Percentiles rank a stretch among this genome's conserved stretches.
phyloP scores from a whole-genome alignment of 2,113 vertebrate genomes.

The Ptyas mucosa region DNA sequence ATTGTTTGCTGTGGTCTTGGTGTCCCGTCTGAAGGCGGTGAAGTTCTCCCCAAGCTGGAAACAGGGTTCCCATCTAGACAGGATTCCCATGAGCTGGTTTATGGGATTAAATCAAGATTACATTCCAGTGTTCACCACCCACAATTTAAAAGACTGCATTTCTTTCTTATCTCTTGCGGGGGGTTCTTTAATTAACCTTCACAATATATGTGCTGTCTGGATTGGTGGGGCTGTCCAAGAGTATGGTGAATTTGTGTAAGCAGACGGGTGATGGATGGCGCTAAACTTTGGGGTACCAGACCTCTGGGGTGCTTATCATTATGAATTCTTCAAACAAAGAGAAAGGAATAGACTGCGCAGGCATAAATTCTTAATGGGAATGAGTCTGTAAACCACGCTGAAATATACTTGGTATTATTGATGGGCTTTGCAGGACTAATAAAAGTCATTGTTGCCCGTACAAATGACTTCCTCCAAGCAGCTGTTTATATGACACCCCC shows the following conservation, averaged over 20 bases:
- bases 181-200: background rate
- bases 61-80: background rate
- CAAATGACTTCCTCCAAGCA: conserved; percentile 17
- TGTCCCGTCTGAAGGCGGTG: background rate
- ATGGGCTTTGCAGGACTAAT: conserved; percentile 6
- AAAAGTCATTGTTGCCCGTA: conserved; percentile 8
- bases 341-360: background rate
- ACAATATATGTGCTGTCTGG: background rate
- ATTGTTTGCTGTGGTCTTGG: background rate
- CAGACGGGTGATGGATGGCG: background rate
- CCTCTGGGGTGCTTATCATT: background rate
- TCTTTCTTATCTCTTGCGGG: background rate
- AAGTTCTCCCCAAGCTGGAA: background rate
- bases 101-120: background rate
- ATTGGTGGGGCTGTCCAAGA: background rate
- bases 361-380: conserved; percentile 21
- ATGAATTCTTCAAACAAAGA: background rate
- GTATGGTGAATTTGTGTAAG: background rate
- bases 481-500: conserved; percentile 11
- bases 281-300: background rate
- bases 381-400: conserved; percentile 9
- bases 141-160: background rate
- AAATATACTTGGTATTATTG: conserved; percentile 4
- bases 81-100: background rate
- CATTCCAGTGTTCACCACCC: background rate